These are phyloP conservation scores for Diorhabda carinulata DNA, from an alignment of 1,140 invertebrate genomes.

Conservation along the genomic window DNA sequence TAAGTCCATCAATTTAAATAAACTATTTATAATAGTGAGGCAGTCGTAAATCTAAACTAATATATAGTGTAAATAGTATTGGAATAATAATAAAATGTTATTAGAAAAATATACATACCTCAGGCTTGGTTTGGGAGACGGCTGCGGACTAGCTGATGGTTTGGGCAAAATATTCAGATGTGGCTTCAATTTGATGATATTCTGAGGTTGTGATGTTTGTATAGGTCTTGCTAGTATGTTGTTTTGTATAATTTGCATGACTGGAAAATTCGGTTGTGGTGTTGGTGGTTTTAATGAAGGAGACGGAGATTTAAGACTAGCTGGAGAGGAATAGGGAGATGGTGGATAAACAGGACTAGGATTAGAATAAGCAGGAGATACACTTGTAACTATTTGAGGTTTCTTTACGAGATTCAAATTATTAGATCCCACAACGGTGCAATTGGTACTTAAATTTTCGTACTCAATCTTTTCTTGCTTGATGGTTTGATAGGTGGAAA, in stretches of 20 bases:
- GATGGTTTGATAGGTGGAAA: constrained; percentile 32
- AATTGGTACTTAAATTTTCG: constrained; percentile 45
- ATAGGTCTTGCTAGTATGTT: constrained; percentile 40
- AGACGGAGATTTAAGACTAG: constrained; percentile 44
- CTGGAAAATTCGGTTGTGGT: constrained; percentile 43
- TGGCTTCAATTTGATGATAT: constrained; percentile 46
- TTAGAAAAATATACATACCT: constrained; percentile 30
- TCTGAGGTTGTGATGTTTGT: constrained; percentile 39
- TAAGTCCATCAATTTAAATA: no score
- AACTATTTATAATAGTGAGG: no score
- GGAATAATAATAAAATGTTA: constrained; percentile 6
- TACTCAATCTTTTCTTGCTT: constrained; percentile 44
- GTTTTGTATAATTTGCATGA: constrained; percentile 46
- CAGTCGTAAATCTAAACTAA: no score
- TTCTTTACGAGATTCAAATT: constrained; percentile 47
- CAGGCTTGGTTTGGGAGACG: constrained; percentile 43
- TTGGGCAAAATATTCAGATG: constrained; percentile 48
- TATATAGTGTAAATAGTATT: neutral
- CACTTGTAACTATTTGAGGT: constrained; percentile 40
- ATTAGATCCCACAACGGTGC: constrained; percentile 46
- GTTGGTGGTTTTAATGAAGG: constrained; percentile 43
- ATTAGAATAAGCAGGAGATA: constrained; percentile 45
- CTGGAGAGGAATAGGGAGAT: constrained; percentile 43
- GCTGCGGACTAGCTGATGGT: constrained; percentile 43
- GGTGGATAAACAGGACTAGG: constrained; percentile 44